These are phyloP conservation scores for Pygoscelis adeliae DNA, from an alignment of 2,113 vertebrate species.

Conservation along the genomic window DNA sequence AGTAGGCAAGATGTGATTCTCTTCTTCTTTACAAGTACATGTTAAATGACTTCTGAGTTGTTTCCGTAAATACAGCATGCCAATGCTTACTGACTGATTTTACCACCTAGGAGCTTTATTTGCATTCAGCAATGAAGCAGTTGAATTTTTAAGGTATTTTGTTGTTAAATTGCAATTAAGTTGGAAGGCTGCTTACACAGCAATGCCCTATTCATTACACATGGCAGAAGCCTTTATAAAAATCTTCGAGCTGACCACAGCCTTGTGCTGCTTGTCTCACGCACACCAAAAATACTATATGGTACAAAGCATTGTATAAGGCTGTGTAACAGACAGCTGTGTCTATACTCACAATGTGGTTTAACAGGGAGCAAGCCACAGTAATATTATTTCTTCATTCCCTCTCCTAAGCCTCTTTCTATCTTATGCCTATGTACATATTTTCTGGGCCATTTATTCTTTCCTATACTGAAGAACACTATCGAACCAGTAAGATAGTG, in stretches of 20 bases:
- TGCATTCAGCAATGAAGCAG: not conserved
- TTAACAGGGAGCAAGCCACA: not conserved
- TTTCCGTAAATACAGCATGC: not conserved
- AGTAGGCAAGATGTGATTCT: not conserved
- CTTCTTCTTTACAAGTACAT: not conserved
- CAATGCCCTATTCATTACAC: not conserved
- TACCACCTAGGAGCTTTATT: not conserved
- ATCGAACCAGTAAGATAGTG: not conserved
- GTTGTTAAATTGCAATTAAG: not conserved
- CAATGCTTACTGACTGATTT: not conserved
- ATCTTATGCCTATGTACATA: not conserved
- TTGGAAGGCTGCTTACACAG: not conserved
- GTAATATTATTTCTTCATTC: not conserved
- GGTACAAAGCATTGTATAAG: not conserved
- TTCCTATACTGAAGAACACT: not conserved
- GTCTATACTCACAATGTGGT: not conserved
- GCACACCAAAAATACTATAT: not conserved
- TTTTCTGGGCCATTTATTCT: slow-evolving; percentile 1
- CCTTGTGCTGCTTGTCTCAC: not conserved
- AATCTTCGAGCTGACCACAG: not conserved
- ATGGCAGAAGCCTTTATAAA: not conserved
- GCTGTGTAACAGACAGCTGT: not conserved
- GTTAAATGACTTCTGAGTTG: not conserved
- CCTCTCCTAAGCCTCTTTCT: not conserved
- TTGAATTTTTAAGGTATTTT: not conserved